A percentile compares a stretch with the other conserved stretches of the same genome.
Evolutionary conservation across 1,140 invertebrate genomes (phyloP).

Genomic region (Bombus vancouverensis): DNA sequence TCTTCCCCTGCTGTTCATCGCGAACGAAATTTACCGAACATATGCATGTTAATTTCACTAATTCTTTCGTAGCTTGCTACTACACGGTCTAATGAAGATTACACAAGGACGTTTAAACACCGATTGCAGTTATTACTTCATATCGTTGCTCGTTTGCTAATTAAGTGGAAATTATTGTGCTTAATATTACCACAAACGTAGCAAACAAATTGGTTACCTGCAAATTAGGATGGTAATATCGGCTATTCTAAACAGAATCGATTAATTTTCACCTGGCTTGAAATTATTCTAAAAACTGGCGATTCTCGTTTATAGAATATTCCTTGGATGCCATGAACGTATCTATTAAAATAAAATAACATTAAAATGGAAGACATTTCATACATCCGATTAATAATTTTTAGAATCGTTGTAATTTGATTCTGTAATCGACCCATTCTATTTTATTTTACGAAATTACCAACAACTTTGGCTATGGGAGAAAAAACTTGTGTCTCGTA

Average conservation of each 20-base stretch:
- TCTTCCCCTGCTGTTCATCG: neutral
- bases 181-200: neutral
- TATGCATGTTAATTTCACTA: neutral
- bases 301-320: no score
- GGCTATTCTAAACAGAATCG: constrained; percentile 15
- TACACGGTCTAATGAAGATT: constrained; percentile 4
- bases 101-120: constrained; percentile 7
- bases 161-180: constrained; percentile 41
- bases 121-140: constrained; percentile 27
- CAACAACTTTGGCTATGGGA: no score
- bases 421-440: neutral
- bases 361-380: neutral
- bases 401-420: neutral
- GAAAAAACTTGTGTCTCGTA: no score
- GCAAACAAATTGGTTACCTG: constrained; percentile 15
- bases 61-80: neutral
- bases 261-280: neutral
- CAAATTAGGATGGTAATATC: constrained; percentile 28
- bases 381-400: neutral
- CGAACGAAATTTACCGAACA: neutral
- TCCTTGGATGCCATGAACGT: neutral
- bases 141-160: constrained; percentile 6
- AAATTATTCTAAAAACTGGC: neutral
- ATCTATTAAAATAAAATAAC: neutral
- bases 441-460: neutral